These are phyloP conservation scores for Anadara kagoshimensis DNA, from an alignment of 1,140 invertebrate species.

Conservation along the genomic window DNA sequence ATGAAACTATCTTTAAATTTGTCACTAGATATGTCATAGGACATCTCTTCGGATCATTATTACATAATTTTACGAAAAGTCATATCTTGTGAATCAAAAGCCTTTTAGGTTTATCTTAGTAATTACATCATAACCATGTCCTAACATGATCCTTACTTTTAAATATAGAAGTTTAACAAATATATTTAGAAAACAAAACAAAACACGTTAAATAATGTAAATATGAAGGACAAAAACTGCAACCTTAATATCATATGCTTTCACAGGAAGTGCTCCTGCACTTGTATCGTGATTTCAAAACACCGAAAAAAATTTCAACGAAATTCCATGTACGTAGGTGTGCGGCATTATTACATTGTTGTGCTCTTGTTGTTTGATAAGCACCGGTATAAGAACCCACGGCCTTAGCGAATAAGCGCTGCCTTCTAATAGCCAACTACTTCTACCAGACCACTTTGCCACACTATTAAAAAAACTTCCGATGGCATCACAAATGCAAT, in stretches of 20 bases:
- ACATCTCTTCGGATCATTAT: no score
- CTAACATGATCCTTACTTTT: neutral
- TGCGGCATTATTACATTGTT: constrained; percentile 15
- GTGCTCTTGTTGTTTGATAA: neutral
- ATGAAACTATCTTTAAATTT: no score
- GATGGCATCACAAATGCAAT: neutral
- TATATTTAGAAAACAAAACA: neutral
- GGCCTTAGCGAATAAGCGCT: neutral
- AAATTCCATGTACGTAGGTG: constrained; percentile 15
- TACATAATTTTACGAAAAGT: no score
- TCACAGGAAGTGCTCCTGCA: neutral
- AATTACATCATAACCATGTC: neutral
- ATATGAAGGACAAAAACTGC: neutral
- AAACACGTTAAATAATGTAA: neutral
- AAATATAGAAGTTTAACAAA: neutral
- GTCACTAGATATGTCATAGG: no score
- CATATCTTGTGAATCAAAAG: no score
- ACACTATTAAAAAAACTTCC: constrained; percentile 25
- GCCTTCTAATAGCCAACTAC: constrained; percentile 15
- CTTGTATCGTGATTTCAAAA: constrained; percentile 28
- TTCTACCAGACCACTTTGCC: constrained; percentile 19
- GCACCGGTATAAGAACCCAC: neutral
- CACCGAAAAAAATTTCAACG: constrained; percentile 16
- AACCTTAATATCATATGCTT: neutral
- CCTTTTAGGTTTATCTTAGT: no score